A percentile compares a stretch with the other conserved stretches of the same genome.
Evolutionary conservation across 2,888 invertebrate species (phyloP).

Genomic region (Miltochrista miniata): DNA sequence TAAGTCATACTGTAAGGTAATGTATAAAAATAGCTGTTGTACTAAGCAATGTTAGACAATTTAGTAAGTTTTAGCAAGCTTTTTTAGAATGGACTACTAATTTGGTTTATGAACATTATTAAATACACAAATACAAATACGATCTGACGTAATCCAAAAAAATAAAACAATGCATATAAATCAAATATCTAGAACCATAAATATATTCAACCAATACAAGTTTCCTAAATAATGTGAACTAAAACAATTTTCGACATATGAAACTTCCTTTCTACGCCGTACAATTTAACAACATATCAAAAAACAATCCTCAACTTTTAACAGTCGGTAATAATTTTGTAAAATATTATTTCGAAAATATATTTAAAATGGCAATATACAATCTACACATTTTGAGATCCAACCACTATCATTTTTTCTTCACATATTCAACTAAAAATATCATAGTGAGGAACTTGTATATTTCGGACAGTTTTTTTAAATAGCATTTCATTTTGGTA

Average conservation of each 20-base stretch:
- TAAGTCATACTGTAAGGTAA: conserved; percentile 37
- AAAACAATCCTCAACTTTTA: conserved; percentile 45
- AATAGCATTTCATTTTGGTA: too few species aligned
- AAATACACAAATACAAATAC: background rate
- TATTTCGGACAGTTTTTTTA: too few species aligned
- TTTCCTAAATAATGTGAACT: conserved; percentile 36
- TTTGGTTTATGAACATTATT: conserved; percentile 39
- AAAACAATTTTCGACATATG: conserved; percentile 62
- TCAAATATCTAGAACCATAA: conserved; percentile 18
- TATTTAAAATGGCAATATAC: background rate
- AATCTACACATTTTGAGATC: background rate
- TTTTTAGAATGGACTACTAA: conserved; percentile 46
- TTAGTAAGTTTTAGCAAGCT: conserved; percentile 52
- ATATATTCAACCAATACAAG: conserved; percentile 32
- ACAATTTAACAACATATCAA: conserved; percentile 72
- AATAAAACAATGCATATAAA: conserved; percentile 6
- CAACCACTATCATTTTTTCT: background rate
- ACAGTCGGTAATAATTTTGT: conserved; percentile 9
- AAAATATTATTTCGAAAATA: conserved; percentile 1
- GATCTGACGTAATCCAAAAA: background rate
- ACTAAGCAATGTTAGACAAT: conserved; percentile 64
- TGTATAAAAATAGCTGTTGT: conserved; percentile 58
- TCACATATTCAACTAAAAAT: background rate
- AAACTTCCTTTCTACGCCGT: conserved; percentile 41
- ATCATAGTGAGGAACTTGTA: too few species aligned